Evolutionary conservation across 2,888 invertebrate species (phyloP), one percentile per base, ranked within the genome.

Genomic region (Zhuqinia jingwanae): DNA sequence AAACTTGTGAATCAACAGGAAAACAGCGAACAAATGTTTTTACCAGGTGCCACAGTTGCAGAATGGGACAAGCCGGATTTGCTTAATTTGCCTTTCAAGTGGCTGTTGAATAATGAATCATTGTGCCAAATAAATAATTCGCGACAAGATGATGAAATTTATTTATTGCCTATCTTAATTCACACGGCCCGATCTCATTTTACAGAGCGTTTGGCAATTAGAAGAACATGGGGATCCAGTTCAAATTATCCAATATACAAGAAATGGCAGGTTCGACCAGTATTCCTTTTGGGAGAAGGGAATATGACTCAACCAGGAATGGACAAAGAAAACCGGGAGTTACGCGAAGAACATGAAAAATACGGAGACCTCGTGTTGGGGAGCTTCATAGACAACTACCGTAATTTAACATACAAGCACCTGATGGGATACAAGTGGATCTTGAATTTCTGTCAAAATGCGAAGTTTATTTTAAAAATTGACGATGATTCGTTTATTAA

Each of bases 401-500:
- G 10, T 1, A 91, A 91, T 79, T 70, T 91, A 20, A 91, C 91
- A 0, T 91, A 90, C 45, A 91, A 91, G 76, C 91, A 91, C 81
- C 58, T 91, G 22, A 89, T 91, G 89, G 91, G 91, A 25, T 91
- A 91, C 88, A 90, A 91, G 87, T 91, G 91, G 91, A 89, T 89
- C 0, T 25, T 89, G 3, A 76, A 89, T 11, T 90, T 82, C 81
- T 91, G 91, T 63, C 88, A 88, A 8, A 65, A 87, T 6, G 89
- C 91, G 0, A 85, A 87, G 3, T 91, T 91, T 63, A 77, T 91
- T 22, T 60, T 91, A 27, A 92, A 92, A 87, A 88, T 90, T 22
- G 91, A 92, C 58, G 92, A 91, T 73, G 92, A 92, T 65, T 87
- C 90, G 8, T 91, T 91, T 86, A 88, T 92, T 30, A 91, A 92